These are phyloP conservation scores for Lochmaea crataegi DNA, from an alignment of 2,888 invertebrate species.

Conservation along the genomic window DNA sequence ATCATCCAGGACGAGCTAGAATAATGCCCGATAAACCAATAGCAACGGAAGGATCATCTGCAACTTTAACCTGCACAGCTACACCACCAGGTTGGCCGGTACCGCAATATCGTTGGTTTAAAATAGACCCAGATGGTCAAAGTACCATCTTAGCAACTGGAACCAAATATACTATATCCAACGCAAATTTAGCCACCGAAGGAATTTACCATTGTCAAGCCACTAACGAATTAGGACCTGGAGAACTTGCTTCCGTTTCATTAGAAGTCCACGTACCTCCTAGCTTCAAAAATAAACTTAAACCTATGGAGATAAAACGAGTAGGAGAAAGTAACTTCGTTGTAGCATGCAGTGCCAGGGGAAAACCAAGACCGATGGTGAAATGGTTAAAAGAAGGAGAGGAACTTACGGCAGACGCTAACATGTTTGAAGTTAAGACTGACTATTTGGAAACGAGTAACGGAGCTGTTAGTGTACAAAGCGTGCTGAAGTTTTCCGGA, in stretches of 20 bases:
- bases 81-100: constrained; percentile 91
- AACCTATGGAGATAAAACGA: constrained; percentile 76
- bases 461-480: constrained; percentile 85
- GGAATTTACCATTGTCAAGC: constrained; percentile 92
- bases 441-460: constrained; percentile 82
- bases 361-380: constrained; percentile 87
- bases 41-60: constrained; percentile 84
- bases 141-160: constrained; percentile 80
- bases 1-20: constrained; percentile 85
- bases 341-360: constrained; percentile 86
- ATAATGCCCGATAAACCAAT: constrained; percentile 87
- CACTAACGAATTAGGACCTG: constrained; percentile 88
- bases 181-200: constrained; percentile 86
- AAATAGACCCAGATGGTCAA: constrained; percentile 76
- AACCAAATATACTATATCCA: constrained; percentile 85
- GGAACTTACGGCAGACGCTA: constrained; percentile 81
- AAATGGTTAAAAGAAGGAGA: constrained; percentile 89
- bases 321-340: constrained; percentile 84
- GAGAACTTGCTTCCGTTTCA: constrained; percentile 84
- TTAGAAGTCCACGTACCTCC: constrained; percentile 92
- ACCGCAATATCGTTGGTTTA: constrained; percentile 91
- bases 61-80: constrained; percentile 86
- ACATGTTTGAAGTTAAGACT: constrained; percentile 85
- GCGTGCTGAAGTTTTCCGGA: constrained; percentile 83
- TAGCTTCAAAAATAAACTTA: constrained; percentile 83